Evolutionary conservation across 2,797 vertebrate genomes (phyloP).

Genomic region (Mus spretus): DNA sequence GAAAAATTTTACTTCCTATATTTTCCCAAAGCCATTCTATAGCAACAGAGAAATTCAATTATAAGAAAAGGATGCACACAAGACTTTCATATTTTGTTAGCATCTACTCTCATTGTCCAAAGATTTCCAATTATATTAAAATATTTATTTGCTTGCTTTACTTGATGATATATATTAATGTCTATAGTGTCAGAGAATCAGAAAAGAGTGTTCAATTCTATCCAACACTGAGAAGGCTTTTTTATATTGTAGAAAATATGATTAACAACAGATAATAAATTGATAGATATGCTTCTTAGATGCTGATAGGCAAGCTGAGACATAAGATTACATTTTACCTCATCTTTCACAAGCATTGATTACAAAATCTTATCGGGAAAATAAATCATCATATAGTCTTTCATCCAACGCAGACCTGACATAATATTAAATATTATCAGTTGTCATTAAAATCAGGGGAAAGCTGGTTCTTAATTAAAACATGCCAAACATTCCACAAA

Average conservation of each 20-base stretch:
- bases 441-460: conserved; percentile 28
- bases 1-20: conserved; percentile 51
- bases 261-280: conserved; percentile 16
- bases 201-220: neutral
- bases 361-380: conserved; percentile 34
- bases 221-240: conserved; percentile 1
- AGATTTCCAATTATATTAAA: conserved; percentile 74
- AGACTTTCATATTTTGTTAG: neutral
- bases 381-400: neutral
- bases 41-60: conserved; percentile 26
- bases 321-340: neutral
- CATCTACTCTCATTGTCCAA: conserved; percentile 3
- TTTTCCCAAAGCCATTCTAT: neutral
- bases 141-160: conserved; percentile 72
- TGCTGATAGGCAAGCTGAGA: conserved; percentile 39
- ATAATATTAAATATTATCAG: neutral
- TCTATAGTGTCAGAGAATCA: conserved; percentile 55
- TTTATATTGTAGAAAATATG: neutral
- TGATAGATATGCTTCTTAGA: neutral
- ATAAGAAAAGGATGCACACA: neutral
- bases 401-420: neutral
- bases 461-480: conserved; percentile 21
- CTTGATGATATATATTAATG: conserved; percentile 54
- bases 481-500: neutral
- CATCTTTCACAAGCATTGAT: neutral